Evolutionary conservation across 2,888 invertebrate genomes (phyloP).

Genomic region (Trichopria drosophilae): DNA sequence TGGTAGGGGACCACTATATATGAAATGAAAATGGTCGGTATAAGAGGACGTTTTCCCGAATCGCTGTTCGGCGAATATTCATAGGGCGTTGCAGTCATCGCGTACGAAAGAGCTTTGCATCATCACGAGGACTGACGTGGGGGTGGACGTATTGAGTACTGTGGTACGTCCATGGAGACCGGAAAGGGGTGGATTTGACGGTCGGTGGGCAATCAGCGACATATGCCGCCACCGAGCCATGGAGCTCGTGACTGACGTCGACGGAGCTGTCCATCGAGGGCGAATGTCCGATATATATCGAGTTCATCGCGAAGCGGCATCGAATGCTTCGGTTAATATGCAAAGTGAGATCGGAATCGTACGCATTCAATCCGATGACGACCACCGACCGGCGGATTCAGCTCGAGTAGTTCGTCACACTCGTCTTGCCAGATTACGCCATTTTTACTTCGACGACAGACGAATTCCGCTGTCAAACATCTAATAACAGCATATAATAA

Average conservation of each 20-base stretch:
- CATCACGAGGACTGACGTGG: too few relatives aligned
- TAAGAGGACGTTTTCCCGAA: too few relatives aligned
- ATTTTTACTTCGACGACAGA: neutral
- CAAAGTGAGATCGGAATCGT: conserved; percentile 42
- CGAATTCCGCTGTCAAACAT: too few relatives aligned
- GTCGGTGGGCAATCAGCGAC: conserved; percentile 25
- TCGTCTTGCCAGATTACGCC: conserved; percentile 31
- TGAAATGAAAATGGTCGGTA: too few relatives aligned
- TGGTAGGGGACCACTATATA: too few relatives aligned
- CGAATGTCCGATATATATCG: conserved; percentile 47
- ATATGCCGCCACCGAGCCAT: conserved; percentile 33
- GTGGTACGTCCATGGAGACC: conserved; percentile 5
- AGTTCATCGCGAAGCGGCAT: conserved; percentile 35
- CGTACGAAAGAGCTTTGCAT: too few relatives aligned
- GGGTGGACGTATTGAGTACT: too few relatives aligned
- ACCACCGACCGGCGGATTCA: conserved; percentile 45
- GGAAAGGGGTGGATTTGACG: conserved; percentile 19
- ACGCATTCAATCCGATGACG: conserved; percentile 42
- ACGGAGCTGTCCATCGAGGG: conserved; percentile 41
- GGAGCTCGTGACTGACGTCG: conserved; percentile 23
- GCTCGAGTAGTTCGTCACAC: conserved; percentile 29
- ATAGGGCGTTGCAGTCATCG: too few relatives aligned
- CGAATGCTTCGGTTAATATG: conserved; percentile 47
- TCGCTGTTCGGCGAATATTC: too few relatives aligned
- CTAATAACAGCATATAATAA: too few relatives aligned